These are phyloP conservation scores for Baryphthengus martii DNA, from an alignment of 2,113 vertebrate species.

Conservation along the genomic window DNA sequence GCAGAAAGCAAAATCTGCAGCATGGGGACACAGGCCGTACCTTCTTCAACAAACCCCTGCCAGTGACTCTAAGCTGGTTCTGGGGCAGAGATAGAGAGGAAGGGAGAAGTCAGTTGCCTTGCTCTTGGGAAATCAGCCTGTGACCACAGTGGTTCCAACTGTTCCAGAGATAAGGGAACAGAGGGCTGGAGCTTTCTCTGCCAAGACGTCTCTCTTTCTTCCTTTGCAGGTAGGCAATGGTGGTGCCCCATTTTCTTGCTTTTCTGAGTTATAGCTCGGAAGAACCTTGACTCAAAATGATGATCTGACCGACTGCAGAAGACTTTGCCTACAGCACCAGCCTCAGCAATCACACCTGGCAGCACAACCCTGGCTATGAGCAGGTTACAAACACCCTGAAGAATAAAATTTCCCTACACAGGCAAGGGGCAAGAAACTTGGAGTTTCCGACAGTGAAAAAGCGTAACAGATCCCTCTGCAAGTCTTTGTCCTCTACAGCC, in stretches of 20 bases:
- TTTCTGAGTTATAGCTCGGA: background rate
- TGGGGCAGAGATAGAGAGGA: background rate
- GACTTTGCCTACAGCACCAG: background rate
- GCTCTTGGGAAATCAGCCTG: background rate
- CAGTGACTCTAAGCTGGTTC: background rate
- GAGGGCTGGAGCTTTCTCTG: background rate
- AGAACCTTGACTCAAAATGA: background rate
- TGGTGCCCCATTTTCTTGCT: background rate
- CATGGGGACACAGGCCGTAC: background rate
- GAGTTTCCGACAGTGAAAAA: background rate
- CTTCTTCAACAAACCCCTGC: background rate
- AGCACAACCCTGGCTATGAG: background rate
- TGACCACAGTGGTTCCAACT: background rate
- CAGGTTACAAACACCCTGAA: background rate
- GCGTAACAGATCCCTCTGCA: background rate
- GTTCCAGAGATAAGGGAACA: background rate
- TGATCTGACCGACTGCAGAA: background rate
- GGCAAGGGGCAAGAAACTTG: background rate
- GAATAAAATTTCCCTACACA: background rate
- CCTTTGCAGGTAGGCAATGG: background rate
- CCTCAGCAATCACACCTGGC: background rate
- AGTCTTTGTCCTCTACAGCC: background rate
- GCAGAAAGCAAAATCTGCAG: background rate
- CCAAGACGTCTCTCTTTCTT: background rate
- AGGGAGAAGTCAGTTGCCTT: background rate